Base-by-base conservation (phyloP, 2,797 vertebrate genomes). In the Carapus acus region DNA sequence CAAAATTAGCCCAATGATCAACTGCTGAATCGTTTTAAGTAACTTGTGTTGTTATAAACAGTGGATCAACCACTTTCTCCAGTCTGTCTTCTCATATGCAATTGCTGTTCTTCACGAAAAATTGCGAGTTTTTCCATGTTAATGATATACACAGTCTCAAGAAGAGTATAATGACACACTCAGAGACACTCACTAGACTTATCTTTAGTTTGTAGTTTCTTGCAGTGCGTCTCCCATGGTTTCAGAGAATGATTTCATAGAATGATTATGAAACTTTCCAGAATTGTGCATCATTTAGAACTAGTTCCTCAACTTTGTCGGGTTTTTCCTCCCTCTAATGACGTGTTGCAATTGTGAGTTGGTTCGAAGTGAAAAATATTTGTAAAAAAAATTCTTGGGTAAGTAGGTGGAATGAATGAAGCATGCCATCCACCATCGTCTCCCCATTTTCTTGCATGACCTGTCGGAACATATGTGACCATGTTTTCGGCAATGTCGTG, bases 311-410 rank as follows among this genome's bases (percentile, higher is more conserved):
- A 0, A 70, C 49, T 71, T 68, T 52, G 49, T 51, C 2, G 31
- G 44, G 14, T 36, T n/a, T 36, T 51, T 56, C 17, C 29, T n/a
- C 36, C 43, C 42, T 29, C 22, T 37, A 43, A 55, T 56, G 57
- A 58, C 51, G 18, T 52, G 33, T 59, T 68, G 69, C 43, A 43
- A 34, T 52, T 47, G 29, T 16, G 48, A 66, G 44, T 67, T 27
- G 53, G 51, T n/a, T 53, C 52, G 58, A 41, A 69, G 54, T 74
- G 71, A 77, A 58, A 73, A 60, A 75, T 70, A 58, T 52, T 54
- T 38, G 50, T 69, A 61, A 73, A 74, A 72, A 63, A 49, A 61
- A 70, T 69, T 66, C 65, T 58, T 55, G 54, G 44, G 33, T 44
- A 62, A 43, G 47, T 43, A 51, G 8, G 41, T 45, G 51, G 52